Conservation (phyloP, 2,797 vertebrate species). For the Oryzias dopingdopingensis region DNA sequence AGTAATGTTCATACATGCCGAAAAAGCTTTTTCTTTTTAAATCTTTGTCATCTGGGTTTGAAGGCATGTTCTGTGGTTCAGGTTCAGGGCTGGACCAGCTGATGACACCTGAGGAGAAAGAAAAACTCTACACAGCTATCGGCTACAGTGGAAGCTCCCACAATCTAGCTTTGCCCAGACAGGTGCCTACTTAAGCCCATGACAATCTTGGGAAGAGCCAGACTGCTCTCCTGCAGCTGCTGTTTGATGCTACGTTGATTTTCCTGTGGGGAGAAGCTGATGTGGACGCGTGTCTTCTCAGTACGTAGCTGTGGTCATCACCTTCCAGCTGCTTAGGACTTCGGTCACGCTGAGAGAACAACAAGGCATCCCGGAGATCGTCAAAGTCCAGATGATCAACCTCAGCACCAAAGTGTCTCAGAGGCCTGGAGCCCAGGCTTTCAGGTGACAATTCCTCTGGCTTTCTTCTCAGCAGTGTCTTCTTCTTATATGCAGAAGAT, state of each 20-base stretch:
- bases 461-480: too few species aligned
- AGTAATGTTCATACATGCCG: constrained; percentile 1
- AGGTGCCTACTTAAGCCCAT: constrained; percentile 67
- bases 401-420: constrained; percentile 89
- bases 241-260: too few species aligned
- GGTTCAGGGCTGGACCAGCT: constrained; percentile 85
- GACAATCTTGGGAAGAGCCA: too few species aligned
- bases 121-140: constrained; percentile 93
- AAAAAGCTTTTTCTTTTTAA: too few species aligned
- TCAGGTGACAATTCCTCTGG: constrained; percentile 77
- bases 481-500: too few species aligned
- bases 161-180: constrained; percentile 84
- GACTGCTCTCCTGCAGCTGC: too few species aligned
- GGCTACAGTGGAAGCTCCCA: constrained; percentile 92
- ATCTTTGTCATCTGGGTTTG: too few species aligned
- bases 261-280: background rate
- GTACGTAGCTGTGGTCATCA: constrained; percentile 89
- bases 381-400: constrained; percentile 92
- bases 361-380: constrained; percentile 83
- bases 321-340: constrained; percentile 87
- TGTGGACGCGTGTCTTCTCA: constrained; percentile 45
- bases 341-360: constrained; percentile 89
- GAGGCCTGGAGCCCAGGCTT: constrained; percentile 91
- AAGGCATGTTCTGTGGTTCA: constrained; percentile 2
- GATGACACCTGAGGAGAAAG: constrained; percentile 90